Conservation (phyloP, 2,888 invertebrate genomes). For the Caenorhabditis sulstoni region DNA sequence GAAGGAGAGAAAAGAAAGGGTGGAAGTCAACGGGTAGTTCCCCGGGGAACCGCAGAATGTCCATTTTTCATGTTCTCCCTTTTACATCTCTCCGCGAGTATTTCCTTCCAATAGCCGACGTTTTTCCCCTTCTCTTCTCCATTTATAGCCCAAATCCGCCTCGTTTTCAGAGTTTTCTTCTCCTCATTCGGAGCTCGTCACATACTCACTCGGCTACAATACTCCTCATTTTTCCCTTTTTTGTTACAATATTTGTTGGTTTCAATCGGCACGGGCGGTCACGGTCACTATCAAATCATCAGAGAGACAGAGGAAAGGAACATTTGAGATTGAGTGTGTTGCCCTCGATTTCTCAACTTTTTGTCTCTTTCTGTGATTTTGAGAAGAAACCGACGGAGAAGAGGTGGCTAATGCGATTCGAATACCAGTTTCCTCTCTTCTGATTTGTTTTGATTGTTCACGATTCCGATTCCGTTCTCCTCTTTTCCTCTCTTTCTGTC, state of each 20-base stretch:
- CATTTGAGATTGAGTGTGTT: slow-evolving; percentile 26
- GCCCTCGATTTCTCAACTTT: slow-evolving; percentile 22
- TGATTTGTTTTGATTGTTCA: slow-evolving; percentile 46
- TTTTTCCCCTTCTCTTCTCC: not conserved
- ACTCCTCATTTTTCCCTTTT: slow-evolving; percentile 1
- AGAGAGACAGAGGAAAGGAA: not conserved
- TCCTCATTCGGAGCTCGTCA: not conserved
- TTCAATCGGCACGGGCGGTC: slow-evolving; percentile 1
- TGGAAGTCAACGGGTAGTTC: slow-evolving; percentile 34
- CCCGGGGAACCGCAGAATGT: slow-evolving; percentile 38
- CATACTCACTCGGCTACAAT: not conserved
- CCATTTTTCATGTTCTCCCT: slow-evolving; percentile 57
- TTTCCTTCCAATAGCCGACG: slow-evolving; percentile 4
- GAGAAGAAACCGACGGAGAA: slow-evolving; percentile 22
- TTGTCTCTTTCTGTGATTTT: slow-evolving; percentile 20
- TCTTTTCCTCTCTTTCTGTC: slow-evolving; percentile 19
- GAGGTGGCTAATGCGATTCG: slow-evolving; percentile 43
- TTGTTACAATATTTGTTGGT: not conserved
- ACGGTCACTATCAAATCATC: slow-evolving; percentile 38
- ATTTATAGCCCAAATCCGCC: not conserved
- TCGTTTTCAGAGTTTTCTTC: not conserved
- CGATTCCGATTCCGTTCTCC: slow-evolving; percentile 2
- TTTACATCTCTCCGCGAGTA: slow-evolving; percentile 2
- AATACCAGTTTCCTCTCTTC: slow-evolving; percentile 44
- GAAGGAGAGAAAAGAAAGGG: slow-evolving; percentile 36